Evolutionary conservation across 1,140 invertebrate species (phyloP).

Genomic region (Formica exsecta): DNA sequence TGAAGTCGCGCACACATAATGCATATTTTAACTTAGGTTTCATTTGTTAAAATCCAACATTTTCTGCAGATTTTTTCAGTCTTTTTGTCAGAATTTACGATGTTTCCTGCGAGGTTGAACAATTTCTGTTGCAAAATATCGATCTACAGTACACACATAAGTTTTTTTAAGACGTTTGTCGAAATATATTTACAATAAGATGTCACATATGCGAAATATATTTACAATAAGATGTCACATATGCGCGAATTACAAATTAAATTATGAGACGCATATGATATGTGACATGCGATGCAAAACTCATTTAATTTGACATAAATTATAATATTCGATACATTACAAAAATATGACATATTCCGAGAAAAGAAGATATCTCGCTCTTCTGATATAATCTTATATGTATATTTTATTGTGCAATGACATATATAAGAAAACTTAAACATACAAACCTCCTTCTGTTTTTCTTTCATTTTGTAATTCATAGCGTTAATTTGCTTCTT

Average conservation of each 20-base stretch:
- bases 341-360: background rate
- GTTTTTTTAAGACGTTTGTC: background rate
- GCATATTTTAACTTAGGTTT: conserved; percentile 15
- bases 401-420: background rate
- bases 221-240: background rate
- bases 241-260: background rate
- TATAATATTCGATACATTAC: background rate
- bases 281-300: background rate
- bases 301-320: background rate
- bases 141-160: conserved; percentile 59
- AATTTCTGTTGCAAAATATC: conserved; percentile 67
- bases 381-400: background rate
- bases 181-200: background rate
- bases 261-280: background rate
- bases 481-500: conserved; percentile 57
- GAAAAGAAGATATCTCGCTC: background rate
- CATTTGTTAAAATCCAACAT: conserved; percentile 56
- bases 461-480: conserved; percentile 64
- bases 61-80: conserved; percentile 70
- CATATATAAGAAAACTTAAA: background rate
- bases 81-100: conserved; percentile 58
- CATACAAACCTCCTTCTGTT: conserved; percentile 65
- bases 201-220: background rate
- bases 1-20: too few relatives aligned
- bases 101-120: conserved; percentile 63